Evolutionary conservation across 1,140 invertebrate species (phyloP).

Genomic region (Centruroides vittatus): DNA sequence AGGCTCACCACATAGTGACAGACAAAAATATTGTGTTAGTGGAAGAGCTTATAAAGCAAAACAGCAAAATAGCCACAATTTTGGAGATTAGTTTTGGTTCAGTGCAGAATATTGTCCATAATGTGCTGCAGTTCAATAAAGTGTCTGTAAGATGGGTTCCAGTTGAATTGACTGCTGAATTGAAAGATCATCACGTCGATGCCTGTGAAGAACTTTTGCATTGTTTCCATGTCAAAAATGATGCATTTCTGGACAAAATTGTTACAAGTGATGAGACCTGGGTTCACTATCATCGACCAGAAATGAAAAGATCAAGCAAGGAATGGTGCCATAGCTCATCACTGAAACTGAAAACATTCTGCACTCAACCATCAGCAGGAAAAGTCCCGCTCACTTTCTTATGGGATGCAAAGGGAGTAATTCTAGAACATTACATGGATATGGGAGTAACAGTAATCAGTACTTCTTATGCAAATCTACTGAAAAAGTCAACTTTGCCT

Average conservation of each 20-base stretch:
- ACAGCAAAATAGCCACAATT: neutral
- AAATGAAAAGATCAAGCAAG: too few species aligned
- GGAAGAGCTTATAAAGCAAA: neutral
- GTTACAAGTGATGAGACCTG: too few species aligned
- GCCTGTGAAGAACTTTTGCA: too few species aligned
- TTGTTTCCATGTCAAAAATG: too few species aligned
- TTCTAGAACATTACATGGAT: neutral
- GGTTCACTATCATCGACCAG: too few species aligned
- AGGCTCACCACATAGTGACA: neutral
- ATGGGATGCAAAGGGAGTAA: neutral
- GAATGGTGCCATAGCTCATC: too few species aligned
- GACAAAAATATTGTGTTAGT: neutral
- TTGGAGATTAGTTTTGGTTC: neutral
- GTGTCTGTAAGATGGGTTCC: neutral
- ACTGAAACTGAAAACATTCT: too few species aligned
- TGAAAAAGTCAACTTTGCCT: neutral
- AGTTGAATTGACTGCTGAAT: neutral
- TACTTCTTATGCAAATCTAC: neutral
- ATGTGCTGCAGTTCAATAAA: neutral
- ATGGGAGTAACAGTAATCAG: neutral
- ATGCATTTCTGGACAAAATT: too few species aligned
- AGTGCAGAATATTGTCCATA: neutral
- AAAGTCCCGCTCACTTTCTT: neutral
- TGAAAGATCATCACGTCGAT: neutral
- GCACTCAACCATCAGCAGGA: neutral